Base-by-base conservation (phyloP, 2,888 invertebrate species). In the Galerucella nymphaeae region DNA sequence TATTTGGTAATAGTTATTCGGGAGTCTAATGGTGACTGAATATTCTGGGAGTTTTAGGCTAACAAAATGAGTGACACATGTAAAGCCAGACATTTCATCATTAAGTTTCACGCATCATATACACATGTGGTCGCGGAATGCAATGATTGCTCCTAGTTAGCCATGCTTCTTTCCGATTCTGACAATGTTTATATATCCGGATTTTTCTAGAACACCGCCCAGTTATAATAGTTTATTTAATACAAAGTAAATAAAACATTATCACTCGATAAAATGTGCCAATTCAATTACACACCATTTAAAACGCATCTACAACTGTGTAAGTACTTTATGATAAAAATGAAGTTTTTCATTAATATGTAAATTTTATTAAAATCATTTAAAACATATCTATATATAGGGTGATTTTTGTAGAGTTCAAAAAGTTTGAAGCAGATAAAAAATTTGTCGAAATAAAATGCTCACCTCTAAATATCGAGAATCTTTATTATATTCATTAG, bases 1-100 rank as follows among this genome's bases (percentile, higher is more conserved):
- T 75, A 64, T 71, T 75, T 74, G 63, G 66, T 69, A 70, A 68
- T 69, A 65, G 73, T 73, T 53, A 68, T 72, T 74, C 78, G 79
- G 78, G 76, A 72, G 76, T 80, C 80, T 79, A 82, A 81, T 82
- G 78, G 81, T 82, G 80, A 83, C 82, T 83, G 83, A 81, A 77
- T 76, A 77, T 18, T 78, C 78, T 80, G 76, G 79, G 79, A 79
- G 78, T 78, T 80, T 79, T 77, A 80, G 77, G 82, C 83, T 80
- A 78, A 80, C 78, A 80, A 84, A 85, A 85, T 86, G 86, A 86
- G 82, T 86, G 86, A 86, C 86, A 86, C 82, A 84, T 86, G 86
- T 85, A 86, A 85, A 83, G 76, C 78, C 83, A 84, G 84, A 84
- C 83, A 81, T 83, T 79, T 84, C 83, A 80, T 85, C 78, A 75